Conservation (phyloP, 2,113 vertebrate genomes). For the Phasianus colchicus region DNA sequence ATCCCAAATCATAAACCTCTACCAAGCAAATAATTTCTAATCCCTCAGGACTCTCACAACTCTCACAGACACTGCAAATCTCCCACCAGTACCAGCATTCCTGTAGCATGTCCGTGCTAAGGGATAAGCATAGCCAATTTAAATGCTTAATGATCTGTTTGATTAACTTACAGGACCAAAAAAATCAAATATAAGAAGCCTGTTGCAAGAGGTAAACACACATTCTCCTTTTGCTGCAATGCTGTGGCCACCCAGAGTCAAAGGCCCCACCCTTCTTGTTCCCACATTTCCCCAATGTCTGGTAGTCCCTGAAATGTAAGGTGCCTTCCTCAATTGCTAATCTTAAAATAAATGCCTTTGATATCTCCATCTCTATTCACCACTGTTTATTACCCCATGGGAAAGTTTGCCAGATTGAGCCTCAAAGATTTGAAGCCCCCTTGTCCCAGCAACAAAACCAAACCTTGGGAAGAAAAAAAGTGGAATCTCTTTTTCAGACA, state of each 20-base stretch:
- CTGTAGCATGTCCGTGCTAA: background rate
- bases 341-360: background rate
- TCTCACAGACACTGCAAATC: conserved; percentile 3
- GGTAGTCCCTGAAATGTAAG: background rate
- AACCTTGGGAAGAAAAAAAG: background rate
- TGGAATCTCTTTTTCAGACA: background rate
- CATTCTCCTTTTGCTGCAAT: background rate
- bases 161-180: background rate
- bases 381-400: background rate
- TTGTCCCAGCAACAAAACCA: background rate
- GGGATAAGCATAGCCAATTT: accelerated
- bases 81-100: background rate
- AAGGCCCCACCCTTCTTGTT: background rate
- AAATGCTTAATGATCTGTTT: background rate
- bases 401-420: background rate
- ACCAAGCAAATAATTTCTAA: background rate
- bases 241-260: background rate
- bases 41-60: conserved; percentile 10
- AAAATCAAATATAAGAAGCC: background rate
- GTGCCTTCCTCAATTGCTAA: background rate
- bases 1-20: background rate
- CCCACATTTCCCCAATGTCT: background rate
- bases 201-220: background rate
- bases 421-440: background rate
- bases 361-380: background rate